Conservation (phyloP, 2,888 invertebrate species). For the Sarcophaga caerulescens region DNA sequence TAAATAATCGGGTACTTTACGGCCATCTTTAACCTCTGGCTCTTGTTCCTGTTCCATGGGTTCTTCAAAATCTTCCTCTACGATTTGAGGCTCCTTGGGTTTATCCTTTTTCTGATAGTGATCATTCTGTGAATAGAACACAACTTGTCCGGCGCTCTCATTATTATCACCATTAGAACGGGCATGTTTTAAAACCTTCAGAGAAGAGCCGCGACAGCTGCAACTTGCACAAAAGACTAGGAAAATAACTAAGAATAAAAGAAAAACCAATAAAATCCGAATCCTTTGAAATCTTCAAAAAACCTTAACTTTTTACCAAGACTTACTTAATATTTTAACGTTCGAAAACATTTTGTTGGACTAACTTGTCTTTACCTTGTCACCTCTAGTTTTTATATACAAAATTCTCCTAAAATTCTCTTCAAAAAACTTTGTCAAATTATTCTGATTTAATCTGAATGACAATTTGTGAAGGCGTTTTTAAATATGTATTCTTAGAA, state of each 20-base stretch:
- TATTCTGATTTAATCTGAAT: conserved; percentile 8
- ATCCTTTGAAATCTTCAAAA: background rate
- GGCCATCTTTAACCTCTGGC: conserved; percentile 68
- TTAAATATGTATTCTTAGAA: conserved; percentile 29
- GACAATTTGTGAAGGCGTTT: conserved; percentile 1
- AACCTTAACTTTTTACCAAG: background rate
- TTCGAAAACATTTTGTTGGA: conserved; percentile 51
- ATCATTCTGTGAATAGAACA: conserved; percentile 72
- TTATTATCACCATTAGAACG: conserved; percentile 64
- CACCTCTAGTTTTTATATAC: conserved; percentile 28
- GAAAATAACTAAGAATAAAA: conserved; percentile 12
- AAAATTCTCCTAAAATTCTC: conserved; percentile 7
- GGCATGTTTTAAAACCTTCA: conserved; percentile 56
- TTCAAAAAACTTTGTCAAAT: conserved; percentile 4
- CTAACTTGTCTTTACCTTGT: conserved; percentile 15
- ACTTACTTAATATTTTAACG: conserved; percentile 52
- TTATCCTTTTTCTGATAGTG: conserved; percentile 62
- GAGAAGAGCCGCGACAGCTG: conserved; percentile 15
- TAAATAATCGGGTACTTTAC: conserved; percentile 77
- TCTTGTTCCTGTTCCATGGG: conserved; percentile 8
- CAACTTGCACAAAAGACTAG: background rate
- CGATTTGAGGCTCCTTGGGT: conserved; percentile 62
- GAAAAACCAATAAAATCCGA: background rate
- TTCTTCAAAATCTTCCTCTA: conserved; percentile 70
- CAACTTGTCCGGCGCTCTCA: conserved; percentile 68